phyloP scores from a whole-genome alignment of 2,113 vertebrate species.

The Macroglossus sobrinus region DNA sequence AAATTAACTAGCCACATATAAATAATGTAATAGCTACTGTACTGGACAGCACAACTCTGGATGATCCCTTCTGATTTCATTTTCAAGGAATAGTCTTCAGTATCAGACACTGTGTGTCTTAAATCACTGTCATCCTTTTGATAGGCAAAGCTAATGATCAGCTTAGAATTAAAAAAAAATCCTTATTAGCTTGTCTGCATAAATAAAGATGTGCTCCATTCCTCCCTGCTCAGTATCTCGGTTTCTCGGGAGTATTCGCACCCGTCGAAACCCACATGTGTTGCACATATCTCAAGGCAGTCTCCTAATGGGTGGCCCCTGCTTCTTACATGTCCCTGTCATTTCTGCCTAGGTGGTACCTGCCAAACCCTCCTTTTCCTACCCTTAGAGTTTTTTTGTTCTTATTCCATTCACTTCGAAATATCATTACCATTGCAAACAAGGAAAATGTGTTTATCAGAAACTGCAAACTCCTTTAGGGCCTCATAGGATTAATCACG shows the following conservation, averaged over 20 bases:
- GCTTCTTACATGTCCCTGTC: constrained; percentile 68
- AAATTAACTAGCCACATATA: neutral
- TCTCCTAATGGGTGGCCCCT: constrained; percentile 78
- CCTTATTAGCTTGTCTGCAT: constrained; percentile 63
- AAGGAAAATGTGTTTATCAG: constrained; percentile 92
- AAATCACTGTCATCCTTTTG: constrained; percentile 57
- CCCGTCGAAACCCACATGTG: neutral
- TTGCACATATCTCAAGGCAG: constrained; percentile 38
- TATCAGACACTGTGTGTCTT: constrained; percentile 2
- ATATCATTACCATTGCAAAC: constrained; percentile 92
- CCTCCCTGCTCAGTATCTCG: neutral
- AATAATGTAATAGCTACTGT: neutral
- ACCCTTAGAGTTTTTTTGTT: constrained; percentile 81
- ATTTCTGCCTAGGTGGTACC: constrained; percentile 83
- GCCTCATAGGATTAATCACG: constrained; percentile 93
- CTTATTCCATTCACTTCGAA: constrained; percentile 86
- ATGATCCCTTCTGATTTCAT: neutral
- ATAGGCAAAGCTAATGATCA: constrained; percentile 59
- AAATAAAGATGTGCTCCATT: constrained; percentile 58
- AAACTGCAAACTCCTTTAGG: constrained; percentile 90
- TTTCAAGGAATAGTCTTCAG: neutral
- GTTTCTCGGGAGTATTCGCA: neutral
- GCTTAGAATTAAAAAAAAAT: constrained; percentile 42
- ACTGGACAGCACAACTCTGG: neutral
- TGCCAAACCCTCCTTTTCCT: constrained; percentile 78